Conservation (phyloP, 2,888 invertebrate genomes). For the Diachrysia chrysitis region DNA sequence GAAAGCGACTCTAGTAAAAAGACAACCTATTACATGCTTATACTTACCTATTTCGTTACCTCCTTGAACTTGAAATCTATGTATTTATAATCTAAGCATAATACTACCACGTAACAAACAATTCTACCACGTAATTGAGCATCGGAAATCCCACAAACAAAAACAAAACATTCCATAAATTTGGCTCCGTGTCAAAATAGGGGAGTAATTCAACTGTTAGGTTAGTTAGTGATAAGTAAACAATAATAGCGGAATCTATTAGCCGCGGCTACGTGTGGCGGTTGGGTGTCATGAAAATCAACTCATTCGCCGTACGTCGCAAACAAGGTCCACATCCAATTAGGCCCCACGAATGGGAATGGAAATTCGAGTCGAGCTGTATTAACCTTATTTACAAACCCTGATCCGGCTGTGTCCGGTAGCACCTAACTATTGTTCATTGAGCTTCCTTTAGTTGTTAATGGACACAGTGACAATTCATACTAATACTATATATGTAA, state of each 20-base stretch:
- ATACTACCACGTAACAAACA: too few species aligned
- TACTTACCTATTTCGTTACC: too few species aligned
- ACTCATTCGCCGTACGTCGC: conserved; percentile 60
- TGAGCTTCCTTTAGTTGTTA: too few species aligned
- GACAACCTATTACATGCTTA: too few species aligned
- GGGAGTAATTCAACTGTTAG: conserved; percentile 34
- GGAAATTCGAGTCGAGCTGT: conserved; percentile 65
- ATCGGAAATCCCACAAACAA: not conserved
- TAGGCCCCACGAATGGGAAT: conserved; percentile 66
- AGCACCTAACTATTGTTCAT: conserved; percentile 55
- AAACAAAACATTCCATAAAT: conserved; percentile 1
- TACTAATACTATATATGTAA: too few species aligned
- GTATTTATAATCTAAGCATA: not conserved
- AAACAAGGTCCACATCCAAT: conserved; percentile 68
- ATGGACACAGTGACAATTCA: too few species aligned
- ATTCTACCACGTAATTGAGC: not conserved
- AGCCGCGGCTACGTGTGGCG: conserved; percentile 34
- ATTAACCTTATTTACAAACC: conserved; percentile 68
- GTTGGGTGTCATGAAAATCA: conserved; percentile 69
- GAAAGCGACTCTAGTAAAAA: not conserved
- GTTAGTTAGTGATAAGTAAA: conserved; percentile 68
- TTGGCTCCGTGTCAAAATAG: not conserved
- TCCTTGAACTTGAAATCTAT: not conserved
- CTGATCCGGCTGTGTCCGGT: conserved; percentile 51
- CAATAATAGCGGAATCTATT: conserved; percentile 65